Base-by-base conservation (phyloP, 2,113 vertebrate species). In the Chrysochloris asiatica region DNA sequence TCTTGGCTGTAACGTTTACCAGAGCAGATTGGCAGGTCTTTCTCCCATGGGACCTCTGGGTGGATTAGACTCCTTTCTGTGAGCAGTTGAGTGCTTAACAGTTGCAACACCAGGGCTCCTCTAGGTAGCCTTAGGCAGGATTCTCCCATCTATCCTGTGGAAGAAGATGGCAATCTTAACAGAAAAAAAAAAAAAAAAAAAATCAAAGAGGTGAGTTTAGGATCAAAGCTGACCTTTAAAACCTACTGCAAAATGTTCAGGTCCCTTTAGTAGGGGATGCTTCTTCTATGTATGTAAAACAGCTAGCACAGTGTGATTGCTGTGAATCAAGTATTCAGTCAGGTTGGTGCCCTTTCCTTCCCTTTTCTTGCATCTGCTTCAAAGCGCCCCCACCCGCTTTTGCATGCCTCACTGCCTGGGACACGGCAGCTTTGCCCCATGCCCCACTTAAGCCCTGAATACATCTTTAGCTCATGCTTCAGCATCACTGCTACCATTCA, bases 301-400 rank as follows among this genome's bases (percentile, higher is more conserved):
- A 48, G 19, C 45, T 2, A 54, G 45, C 43, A 22, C n/a, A 0
- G 30, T 2, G 30, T n/a, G 52, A 38, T 65, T 43, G 45, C 72
- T 47, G 45, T 33, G 30, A 9, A 47, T 48, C 30, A 48, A 30
- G 72, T 47, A 26, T 63, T 76, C 79, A 3, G 48, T 50, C 56
- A 50, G 2, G 36, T 26, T 26, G 6, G 36, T 24, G 59, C 41
- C 47, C 28, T 52, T 88, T 88, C 48, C 89, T 96, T 88, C 83
- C 89, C 52, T 78, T 95, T 93, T 87, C 72, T 83, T 78, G 13
- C 16, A 86, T 47, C 7, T 36, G 38, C 54, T 79, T 91, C 48
- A 73, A 71, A 88, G 82, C n/a, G 8, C 65, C 61, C n/a, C 33
- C 78, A 61, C 59, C 71, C 30, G 6, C 79, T 88, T 93, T 54